A percentile compares a stretch with the other conserved stretches of the same genome.
These are phyloP conservation scores for Agapornis roseicollis DNA, from an alignment of 2,113 vertebrate species.

Conservation along the genomic window DNA sequence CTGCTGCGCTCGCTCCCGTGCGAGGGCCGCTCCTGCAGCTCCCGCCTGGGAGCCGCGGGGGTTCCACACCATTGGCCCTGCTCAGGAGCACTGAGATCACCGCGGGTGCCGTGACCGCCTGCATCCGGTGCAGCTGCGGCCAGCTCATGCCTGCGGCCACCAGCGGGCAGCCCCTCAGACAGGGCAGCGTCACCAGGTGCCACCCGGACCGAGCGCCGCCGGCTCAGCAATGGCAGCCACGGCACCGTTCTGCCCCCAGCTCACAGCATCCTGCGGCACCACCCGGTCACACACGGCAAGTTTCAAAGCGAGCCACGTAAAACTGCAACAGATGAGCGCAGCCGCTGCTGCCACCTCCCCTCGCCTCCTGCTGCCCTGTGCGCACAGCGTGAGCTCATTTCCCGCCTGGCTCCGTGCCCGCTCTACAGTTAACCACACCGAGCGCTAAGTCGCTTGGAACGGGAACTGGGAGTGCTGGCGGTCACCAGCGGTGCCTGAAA, in stretches of 20 bases:
- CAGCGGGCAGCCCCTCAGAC: rapidly evolving
- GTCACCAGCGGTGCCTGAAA: neutral
- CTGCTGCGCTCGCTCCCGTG: neutral
- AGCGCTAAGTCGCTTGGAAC: neutral
- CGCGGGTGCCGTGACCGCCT: rapidly evolving
- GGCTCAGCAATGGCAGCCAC: neutral
- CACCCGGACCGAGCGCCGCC: rapidly evolving
- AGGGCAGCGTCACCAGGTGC: neutral
- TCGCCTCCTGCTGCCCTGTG: neutral
- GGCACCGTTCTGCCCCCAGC: neutral
- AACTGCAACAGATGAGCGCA: rapidly evolving
- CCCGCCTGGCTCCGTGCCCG: neutral
- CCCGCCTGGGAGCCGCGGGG: neutral
- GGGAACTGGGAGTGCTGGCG: rapidly evolving
- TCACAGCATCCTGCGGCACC: neutral
- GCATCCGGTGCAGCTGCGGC: rapidly evolving
- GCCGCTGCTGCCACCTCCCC: neutral
- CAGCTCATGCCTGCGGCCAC: rapidly evolving
- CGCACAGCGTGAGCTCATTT: neutral
- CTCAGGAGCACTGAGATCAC: neutral
- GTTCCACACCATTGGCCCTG: neutral
- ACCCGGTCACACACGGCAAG: neutral
- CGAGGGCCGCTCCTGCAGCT: neutral
- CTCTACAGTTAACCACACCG: neutral
- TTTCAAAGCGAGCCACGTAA: neutral